Conservation (phyloP, 2,797 vertebrate genomes). For the Cyprinella venusta region DNA sequence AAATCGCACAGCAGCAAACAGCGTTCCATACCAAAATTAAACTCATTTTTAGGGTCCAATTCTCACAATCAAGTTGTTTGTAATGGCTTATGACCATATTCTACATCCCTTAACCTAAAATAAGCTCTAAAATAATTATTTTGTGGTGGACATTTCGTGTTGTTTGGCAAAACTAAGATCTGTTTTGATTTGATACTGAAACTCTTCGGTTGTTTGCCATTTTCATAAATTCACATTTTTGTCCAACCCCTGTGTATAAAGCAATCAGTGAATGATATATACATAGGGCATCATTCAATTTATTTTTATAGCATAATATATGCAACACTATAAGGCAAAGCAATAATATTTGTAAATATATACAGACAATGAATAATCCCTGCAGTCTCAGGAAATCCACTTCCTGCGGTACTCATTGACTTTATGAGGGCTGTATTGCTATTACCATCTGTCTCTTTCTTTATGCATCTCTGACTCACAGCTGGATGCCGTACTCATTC, state of each 20-base stretch:
- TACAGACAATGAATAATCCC: background rate
- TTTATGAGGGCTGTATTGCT: slow-evolving; percentile 34
- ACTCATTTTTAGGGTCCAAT: too few species aligned
- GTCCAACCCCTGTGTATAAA: background rate
- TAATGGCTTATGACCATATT: background rate
- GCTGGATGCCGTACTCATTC: slow-evolving; percentile 27
- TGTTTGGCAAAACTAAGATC: background rate
- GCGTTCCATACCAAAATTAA: background rate
- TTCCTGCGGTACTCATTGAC: slow-evolving; percentile 31
- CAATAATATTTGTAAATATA: slow-evolving; percentile 4
- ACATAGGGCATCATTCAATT: background rate
- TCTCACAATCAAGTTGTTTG: background rate
- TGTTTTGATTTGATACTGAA: background rate
- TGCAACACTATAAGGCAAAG: background rate
- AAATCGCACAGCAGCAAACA: background rate
- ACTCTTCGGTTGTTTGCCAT: background rate
- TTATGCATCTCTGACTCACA: slow-evolving; percentile 17
- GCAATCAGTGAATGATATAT: background rate
- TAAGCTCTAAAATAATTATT: background rate
- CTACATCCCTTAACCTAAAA: background rate
- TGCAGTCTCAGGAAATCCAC: background rate
- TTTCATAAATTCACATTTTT: background rate
- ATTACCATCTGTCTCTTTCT: slow-evolving; percentile 36
- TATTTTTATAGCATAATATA: background rate
- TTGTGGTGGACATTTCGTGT: background rate